Conservation (phyloP, 2,113 vertebrate species). For the Falco punctatus region DNA sequence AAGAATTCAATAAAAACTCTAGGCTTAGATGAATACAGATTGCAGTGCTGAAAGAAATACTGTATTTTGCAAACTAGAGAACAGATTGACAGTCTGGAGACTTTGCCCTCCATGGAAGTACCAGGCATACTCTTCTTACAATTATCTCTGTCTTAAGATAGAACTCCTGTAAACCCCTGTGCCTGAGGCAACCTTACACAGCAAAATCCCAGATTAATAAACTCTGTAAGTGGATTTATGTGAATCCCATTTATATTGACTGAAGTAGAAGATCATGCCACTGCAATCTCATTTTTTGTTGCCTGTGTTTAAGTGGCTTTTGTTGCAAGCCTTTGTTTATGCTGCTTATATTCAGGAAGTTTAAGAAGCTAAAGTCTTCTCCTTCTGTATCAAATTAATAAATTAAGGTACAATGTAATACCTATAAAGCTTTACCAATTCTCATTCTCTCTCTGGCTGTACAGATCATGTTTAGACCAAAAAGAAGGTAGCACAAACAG, state of each 20-base stretch:
- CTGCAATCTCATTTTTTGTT: conserved; percentile 29
- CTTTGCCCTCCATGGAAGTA: neutral
- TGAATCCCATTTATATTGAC: conserved; percentile 17
- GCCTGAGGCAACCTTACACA: neutral
- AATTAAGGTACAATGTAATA: neutral
- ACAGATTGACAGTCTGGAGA: neutral
- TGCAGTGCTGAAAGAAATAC: neutral
- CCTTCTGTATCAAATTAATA: neutral
- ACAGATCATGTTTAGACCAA: neutral
- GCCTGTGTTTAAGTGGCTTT: neutral
- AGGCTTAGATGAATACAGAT: neutral
- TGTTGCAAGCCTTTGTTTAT: neutral
- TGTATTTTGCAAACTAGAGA: neutral
- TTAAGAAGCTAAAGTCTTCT: neutral
- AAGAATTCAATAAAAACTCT: neutral
- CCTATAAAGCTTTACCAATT: neutral
- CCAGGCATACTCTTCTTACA: neutral
- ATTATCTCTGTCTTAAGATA: conserved; percentile 13
- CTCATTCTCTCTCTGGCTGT: neutral
- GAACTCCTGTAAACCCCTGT: conserved; percentile 6
- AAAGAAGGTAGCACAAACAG: neutral
- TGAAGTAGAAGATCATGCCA: conserved; percentile 5
- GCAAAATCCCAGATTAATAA: neutral
- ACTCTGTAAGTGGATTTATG: conserved; percentile 11
- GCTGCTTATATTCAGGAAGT: neutral